Evolutionary conservation across 2,113 vertebrate genomes (phyloP), one percentile per base, ranked within the genome.

Genomic region (Aldabrachelys gigantea): DNA sequence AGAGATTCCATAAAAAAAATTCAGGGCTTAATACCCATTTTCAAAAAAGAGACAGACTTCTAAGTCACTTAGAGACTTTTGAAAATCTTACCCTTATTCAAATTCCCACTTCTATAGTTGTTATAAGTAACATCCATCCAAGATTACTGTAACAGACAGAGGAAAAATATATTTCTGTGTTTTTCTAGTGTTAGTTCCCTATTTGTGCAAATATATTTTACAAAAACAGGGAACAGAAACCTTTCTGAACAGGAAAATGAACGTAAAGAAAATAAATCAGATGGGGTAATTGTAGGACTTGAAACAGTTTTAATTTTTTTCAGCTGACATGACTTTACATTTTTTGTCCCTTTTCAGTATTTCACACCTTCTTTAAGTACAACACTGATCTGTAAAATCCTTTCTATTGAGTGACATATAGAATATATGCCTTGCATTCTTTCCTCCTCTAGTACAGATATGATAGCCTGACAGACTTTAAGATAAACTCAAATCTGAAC

Each of bases 401-500:
- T 75, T 85, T 41, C 47, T 89, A 65, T 1, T 69, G 56, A 52
- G 80, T 0, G 1, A 82, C 13, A 65, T 8, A 38, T 2, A 4
- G 2, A 65, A 95, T 35, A 82, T 8, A 31, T 2, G 24, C 80
- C 84, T 87, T 62, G 8, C 50, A 80, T 84, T 72, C 85, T 57
- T 75, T 82, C 41, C 78, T 87, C 84, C 52, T 79, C 29, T 14
- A 53, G 25, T 53, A 44, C 69, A 85, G 52, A 65, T 47, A 84
- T 52, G 41, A 44, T 1, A 56, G 50, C 19, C 90, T 95, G 75
- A 89, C 10, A 76, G 65, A 44, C 84, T 82, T 89, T 80, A 57
- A 89, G 85, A 53, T 14, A 88, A 17, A 85, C 85, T 86, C 90
- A 82, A 62, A 89, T 88, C 91, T 89, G 84, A 95, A 92, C 44